Conservation (phyloP, 2,113 vertebrate genomes). For the Indicator maculatus region DNA sequence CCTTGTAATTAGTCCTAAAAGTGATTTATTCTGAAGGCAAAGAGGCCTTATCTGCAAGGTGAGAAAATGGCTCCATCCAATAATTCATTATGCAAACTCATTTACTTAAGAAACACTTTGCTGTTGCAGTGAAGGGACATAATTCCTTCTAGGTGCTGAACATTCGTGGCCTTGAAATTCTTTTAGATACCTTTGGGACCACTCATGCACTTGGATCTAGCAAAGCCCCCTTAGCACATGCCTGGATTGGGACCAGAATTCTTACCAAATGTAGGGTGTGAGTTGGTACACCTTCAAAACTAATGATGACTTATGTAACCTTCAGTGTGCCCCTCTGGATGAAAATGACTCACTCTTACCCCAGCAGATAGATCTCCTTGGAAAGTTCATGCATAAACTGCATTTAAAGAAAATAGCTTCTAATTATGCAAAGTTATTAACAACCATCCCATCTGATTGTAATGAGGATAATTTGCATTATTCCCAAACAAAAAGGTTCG, state of each 20-base stretch:
- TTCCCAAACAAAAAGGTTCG: constrained; percentile 45
- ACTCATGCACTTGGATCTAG: not conserved
- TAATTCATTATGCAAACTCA: not conserved
- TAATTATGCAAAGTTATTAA: constrained; percentile 71
- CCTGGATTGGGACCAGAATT: not conserved
- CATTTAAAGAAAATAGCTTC: constrained; percentile 70
- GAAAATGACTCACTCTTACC: constrained; percentile 41
- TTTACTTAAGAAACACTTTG: not conserved
- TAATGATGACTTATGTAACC: constrained; percentile 4
- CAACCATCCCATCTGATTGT: constrained; percentile 68
- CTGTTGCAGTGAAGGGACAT: not conserved
- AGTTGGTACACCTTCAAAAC: not conserved
- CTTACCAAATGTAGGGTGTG: not conserved
- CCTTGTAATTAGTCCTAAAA: not conserved
- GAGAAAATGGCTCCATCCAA: not conserved
- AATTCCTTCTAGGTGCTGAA: not conserved
- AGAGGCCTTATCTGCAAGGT: not conserved
- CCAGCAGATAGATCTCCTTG: constrained; percentile 40
- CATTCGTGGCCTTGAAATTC: not conserved
- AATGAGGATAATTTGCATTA: constrained; percentile 71
- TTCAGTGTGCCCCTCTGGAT: constrained; percentile 11
- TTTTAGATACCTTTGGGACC: not conserved
- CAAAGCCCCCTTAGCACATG: not conserved
- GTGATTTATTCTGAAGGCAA: not conserved
- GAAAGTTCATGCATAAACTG: constrained; percentile 49